A percentile compares a stretch with the other conserved stretches of the same genome.
Evolutionary conservation across 2,888 invertebrate genomes (phyloP).

Genomic region (Leptinotarsa juncta): DNA sequence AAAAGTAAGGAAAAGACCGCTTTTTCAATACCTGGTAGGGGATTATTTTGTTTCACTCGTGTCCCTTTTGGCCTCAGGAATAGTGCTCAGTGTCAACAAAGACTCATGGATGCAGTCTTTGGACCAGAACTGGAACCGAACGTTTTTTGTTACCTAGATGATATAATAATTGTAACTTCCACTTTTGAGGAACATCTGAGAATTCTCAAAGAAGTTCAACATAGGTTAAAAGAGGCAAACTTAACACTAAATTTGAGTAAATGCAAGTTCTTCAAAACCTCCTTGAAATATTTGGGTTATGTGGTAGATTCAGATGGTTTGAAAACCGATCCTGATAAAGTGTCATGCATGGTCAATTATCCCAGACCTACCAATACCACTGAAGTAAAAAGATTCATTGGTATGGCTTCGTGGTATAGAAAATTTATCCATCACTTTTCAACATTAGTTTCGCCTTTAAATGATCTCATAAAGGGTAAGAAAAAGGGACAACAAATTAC

Average conservation of each 20-base stretch:
- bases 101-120: conserved; percentile 34
- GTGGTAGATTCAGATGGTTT: conserved; percentile 48
- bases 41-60: too few relatives aligned
- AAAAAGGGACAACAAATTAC: conserved; percentile 39
- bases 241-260: conserved; percentile 29
- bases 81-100: conserved; percentile 32
- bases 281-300: conserved; percentile 49
- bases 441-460: conserved; percentile 47
- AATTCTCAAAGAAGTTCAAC: conserved; percentile 42
- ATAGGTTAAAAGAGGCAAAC: conserved; percentile 41
- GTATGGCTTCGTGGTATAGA: conserved; percentile 51
- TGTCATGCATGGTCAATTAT: conserved; percentile 48
- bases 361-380: conserved; percentile 46
- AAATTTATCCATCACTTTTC: conserved; percentile 51
- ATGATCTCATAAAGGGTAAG: conserved; percentile 44
- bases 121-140: conserved; percentile 35
- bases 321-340: conserved; percentile 50
- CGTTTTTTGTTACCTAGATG: conserved; percentile 47
- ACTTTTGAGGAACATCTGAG: conserved; percentile 45
- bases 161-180: conserved; percentile 47
- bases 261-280: conserved; percentile 48
- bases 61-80: conserved; percentile 31
- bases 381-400: conserved; percentile 51
- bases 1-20: too few relatives aligned
- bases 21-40: too few relatives aligned